Conservation (phyloP, 1,140 invertebrate species). For the Neodiprion virginianus region DNA sequence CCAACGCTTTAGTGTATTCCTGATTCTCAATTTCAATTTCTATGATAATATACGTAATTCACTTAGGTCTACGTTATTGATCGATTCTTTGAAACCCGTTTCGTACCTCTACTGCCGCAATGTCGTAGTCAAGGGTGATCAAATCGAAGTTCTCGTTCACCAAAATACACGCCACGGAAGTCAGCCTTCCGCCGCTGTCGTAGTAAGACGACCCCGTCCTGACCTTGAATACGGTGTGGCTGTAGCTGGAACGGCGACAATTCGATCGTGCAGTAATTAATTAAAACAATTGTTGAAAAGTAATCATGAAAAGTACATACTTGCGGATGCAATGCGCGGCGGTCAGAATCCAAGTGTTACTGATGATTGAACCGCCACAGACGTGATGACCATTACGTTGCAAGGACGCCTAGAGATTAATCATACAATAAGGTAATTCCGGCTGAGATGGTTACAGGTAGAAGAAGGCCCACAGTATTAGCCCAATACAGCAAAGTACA, state of each 20-base stretch:
- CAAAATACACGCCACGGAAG: constrained; percentile 29
- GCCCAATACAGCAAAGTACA: no score
- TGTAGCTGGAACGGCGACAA: neutral
- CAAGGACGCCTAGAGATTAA: constrained; percentile 41
- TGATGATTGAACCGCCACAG: constrained; percentile 63
- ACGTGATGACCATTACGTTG: constrained; percentile 45
- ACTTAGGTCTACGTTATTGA: no score
- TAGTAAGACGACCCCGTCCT: constrained; percentile 37
- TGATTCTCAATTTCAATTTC: no score
- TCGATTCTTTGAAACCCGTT: no score
- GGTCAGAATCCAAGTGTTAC: constrained; percentile 56
- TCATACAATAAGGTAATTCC: neutral
- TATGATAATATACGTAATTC: no score
- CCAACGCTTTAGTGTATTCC: no score
- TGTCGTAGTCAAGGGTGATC: constrained; percentile 39
- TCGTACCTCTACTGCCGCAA: constrained; percentile 41
- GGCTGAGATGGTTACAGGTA: no score
- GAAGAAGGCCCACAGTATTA: no score
- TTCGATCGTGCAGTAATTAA: constrained; percentile 6
- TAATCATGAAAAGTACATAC: constrained; percentile 30
- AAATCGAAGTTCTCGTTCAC: constrained; percentile 40
- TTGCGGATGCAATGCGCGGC: constrained; percentile 64
- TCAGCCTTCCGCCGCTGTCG: constrained; percentile 29
- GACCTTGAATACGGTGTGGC: constrained; percentile 13
- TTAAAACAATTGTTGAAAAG: neutral